Evolutionary conservation across 2,113 vertebrate genomes (phyloP).

Genomic region (Camelus bactrianus): DNA sequence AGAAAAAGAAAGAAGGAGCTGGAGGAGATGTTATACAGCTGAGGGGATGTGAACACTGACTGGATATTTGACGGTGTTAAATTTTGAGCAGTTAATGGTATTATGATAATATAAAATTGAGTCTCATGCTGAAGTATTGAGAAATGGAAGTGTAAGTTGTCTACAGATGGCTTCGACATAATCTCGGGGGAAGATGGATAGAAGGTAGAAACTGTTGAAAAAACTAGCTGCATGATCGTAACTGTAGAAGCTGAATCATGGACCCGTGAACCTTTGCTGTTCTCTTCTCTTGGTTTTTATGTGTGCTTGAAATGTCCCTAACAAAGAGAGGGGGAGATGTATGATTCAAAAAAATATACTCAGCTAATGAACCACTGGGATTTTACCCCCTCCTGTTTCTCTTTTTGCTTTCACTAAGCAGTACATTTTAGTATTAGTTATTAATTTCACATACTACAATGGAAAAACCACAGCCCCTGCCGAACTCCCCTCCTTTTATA

Average conservation of each 20-base stretch:
- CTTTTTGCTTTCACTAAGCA: too few species aligned
- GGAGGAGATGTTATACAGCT: accelerated
- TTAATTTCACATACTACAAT: too few species aligned
- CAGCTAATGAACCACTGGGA: too few species aligned
- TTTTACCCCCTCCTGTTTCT: too few species aligned
- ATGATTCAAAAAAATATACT: neutral
- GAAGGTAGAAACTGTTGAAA: neutral
- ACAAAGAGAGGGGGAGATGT: neutral
- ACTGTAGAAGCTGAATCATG: too few species aligned
- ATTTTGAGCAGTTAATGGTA: neutral
- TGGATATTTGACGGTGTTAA: too few species aligned
- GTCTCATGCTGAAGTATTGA: neutral
- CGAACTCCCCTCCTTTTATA: neutral
- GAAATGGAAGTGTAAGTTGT: neutral
- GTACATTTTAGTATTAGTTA: too few species aligned
- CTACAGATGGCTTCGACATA: neutral
- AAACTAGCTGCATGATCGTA: neutral
- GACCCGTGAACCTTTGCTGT: neutral
- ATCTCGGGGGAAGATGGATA: neutral
- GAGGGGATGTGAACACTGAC: neutral
- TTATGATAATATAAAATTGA: neutral
- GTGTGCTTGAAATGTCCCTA: neutral
- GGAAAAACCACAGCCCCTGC: too few species aligned
- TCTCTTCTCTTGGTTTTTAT: neutral
- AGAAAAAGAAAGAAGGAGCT: too few species aligned